Evolutionary conservation across 1,140 invertebrate genomes (phyloP).

Genomic region (Pantala flavescens): DNA sequence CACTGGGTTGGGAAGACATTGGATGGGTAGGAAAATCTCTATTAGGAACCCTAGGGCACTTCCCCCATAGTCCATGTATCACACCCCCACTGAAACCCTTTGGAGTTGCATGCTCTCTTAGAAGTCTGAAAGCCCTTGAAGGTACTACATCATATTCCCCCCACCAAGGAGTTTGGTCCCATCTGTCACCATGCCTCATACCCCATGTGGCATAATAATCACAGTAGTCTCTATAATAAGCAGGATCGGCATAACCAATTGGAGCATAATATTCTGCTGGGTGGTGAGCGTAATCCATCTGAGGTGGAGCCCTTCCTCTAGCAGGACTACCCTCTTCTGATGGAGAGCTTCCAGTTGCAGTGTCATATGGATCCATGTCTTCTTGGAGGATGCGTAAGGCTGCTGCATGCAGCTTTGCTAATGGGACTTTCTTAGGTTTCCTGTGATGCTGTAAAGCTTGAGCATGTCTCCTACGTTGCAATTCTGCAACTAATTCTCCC

Average conservation of each 20-base stretch:
- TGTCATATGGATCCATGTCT: slow-evolving; percentile 35
- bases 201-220: slow-evolving; percentile 50
- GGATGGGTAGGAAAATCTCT: slow-evolving; percentile 17
- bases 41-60: slow-evolving; percentile 26
- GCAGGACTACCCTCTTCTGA: slow-evolving; percentile 15
- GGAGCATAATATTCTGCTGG: slow-evolving; percentile 24
- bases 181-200: slow-evolving; percentile 20
- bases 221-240: slow-evolving; percentile 37
- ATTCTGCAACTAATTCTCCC: slow-evolving; percentile 37
- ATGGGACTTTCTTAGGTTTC: slow-evolving; percentile 41
- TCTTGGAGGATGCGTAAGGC: slow-evolving; percentile 42
- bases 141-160: slow-evolving; percentile 37
- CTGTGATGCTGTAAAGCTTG: slow-evolving; percentile 42
- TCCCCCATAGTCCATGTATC: slow-evolving; percentile 24
- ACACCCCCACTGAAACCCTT: slow-evolving; percentile 22
- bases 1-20: background rate
- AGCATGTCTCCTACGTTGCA: slow-evolving; percentile 36
- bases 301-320: slow-evolving; percentile 25
- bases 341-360: slow-evolving; percentile 26
- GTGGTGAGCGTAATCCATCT: slow-evolving; percentile 25
- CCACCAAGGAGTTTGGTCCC: slow-evolving; percentile 19
- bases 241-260: slow-evolving; percentile 33
- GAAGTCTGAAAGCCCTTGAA: slow-evolving; percentile 39
- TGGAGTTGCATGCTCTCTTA: slow-evolving; percentile 31
- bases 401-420: slow-evolving; percentile 44